phyloP scores from a whole-genome alignment of 2,888 invertebrate genomes.

The Bombylius major region DNA sequence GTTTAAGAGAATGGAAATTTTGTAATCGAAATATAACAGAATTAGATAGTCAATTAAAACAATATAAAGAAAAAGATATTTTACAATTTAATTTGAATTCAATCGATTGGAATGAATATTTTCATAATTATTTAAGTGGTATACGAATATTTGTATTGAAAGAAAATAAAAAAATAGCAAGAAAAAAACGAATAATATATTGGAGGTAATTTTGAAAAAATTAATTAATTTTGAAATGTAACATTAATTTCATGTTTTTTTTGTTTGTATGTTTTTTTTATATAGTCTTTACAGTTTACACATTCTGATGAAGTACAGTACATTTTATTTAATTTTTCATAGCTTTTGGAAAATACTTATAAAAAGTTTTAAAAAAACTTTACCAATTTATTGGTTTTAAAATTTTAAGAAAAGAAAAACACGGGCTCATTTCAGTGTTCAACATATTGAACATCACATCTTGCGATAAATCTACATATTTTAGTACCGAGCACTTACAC shows the following conservation, averaged over 20 bases:
- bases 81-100: constrained; percentile 46
- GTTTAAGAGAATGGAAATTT: constrained; percentile 34
- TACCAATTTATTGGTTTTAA: constrained; percentile 10
- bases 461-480: too few relatives aligned
- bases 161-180: constrained; percentile 38
- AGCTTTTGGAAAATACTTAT: constrained; percentile 29
- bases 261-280: constrained; percentile 1
- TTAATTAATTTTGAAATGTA: constrained; percentile 19
- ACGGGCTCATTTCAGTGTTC: too few relatives aligned
- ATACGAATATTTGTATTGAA: constrained; percentile 55
- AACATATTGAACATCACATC: too few relatives aligned
- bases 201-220: constrained; percentile 24
- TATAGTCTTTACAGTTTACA: constrained; percentile 28
- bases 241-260: background rate
- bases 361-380: constrained; percentile 27
- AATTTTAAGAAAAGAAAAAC: too few relatives aligned
- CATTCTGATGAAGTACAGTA: constrained; percentile 29
- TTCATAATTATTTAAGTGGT: constrained; percentile 53
- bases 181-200: constrained; percentile 30
- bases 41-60: constrained; percentile 27
- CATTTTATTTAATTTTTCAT: constrained; percentile 31
- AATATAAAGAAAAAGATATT: constrained; percentile 21
- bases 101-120: constrained; percentile 55
- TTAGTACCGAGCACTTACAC: too few relatives aligned
- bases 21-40: constrained; percentile 32